Conservation (phyloP, 2,113 vertebrate species). For the Callocephalon fimbriatum region DNA sequence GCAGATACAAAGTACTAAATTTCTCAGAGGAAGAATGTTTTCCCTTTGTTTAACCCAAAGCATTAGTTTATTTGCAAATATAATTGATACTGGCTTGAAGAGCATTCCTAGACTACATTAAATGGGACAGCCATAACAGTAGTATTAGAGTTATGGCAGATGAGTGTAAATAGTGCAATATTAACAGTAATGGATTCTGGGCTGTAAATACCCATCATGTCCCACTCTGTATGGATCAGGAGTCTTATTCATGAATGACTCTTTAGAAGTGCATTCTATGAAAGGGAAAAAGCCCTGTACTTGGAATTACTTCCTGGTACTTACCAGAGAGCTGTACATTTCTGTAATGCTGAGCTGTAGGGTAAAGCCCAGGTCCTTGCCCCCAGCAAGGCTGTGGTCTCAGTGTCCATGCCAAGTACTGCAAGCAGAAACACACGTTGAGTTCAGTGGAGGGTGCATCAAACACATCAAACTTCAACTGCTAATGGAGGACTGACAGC, state of each 20-base stretch:
- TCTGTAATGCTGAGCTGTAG: background rate
- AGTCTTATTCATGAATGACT: background rate
- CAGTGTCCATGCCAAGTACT: background rate
- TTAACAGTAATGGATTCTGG: conserved; percentile 23
- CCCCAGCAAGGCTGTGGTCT: background rate
- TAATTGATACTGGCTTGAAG: conserved; percentile 40
- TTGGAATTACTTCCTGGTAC: background rate
- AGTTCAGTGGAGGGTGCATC: background rate
- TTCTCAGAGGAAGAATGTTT: conserved; percentile 53
- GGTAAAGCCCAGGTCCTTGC: background rate
- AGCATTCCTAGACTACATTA: conserved; percentile 39
- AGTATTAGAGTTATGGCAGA: conserved; percentile 29
- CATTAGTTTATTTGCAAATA: conserved; percentile 41
- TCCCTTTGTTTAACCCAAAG: conserved; percentile 37
- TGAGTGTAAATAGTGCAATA: background rate
- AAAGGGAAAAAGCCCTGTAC: background rate
- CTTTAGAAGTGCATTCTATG: background rate
- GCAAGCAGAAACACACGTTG: fast-evolving
- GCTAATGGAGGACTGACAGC: background rate
- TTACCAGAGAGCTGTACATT: background rate
- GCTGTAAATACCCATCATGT: background rate
- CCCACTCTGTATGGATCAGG: background rate
- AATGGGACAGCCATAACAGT: background rate
- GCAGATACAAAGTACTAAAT: background rate
- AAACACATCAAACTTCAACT: background rate